Evolutionary conservation across 2,797 vertebrate genomes (phyloP).

Genomic region (Anniella stebbinsi): DNA sequence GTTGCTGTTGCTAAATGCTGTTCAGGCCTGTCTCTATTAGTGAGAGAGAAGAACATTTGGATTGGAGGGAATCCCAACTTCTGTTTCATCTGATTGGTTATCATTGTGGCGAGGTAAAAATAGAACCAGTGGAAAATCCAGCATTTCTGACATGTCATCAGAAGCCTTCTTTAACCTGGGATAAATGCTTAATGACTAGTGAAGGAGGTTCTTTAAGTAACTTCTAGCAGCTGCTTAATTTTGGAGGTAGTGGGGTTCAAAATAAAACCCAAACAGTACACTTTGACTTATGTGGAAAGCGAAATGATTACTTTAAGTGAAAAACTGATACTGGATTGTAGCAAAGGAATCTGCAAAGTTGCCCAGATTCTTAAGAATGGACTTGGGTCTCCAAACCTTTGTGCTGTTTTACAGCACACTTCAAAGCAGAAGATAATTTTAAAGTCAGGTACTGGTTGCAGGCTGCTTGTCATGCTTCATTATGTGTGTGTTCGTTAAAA

Average conservation of each 20-base stretch:
- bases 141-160: constrained; percentile 61
- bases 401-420: constrained; percentile 37
- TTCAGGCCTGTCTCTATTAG: constrained; percentile 75
- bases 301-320: constrained; percentile 59
- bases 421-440: constrained; percentile 62
- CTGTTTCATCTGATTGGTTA: constrained; percentile 70
- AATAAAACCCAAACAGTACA: not conserved
- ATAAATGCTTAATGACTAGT: constrained; percentile 32
- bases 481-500: constrained; percentile 30
- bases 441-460: constrained; percentile 58
- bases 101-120: constrained; percentile 69
- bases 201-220: constrained; percentile 38
- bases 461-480: constrained; percentile 7
- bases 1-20: constrained; percentile 73
- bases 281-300: not conserved
- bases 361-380: constrained; percentile 61
- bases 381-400: constrained; percentile 51
- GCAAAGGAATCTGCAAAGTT: constrained; percentile 66
- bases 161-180: constrained; percentile 56
- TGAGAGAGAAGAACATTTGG: constrained; percentile 75
- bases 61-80: constrained; percentile 64
- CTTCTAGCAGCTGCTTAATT: constrained; percentile 2
- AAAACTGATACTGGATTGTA: constrained; percentile 68
- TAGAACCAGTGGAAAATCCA: constrained; percentile 72
- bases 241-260: constrained; percentile 21